phyloP scores from a whole-genome alignment of 2,113 vertebrate genomes.

The Hypocryptadius cinnamomeus region DNA sequence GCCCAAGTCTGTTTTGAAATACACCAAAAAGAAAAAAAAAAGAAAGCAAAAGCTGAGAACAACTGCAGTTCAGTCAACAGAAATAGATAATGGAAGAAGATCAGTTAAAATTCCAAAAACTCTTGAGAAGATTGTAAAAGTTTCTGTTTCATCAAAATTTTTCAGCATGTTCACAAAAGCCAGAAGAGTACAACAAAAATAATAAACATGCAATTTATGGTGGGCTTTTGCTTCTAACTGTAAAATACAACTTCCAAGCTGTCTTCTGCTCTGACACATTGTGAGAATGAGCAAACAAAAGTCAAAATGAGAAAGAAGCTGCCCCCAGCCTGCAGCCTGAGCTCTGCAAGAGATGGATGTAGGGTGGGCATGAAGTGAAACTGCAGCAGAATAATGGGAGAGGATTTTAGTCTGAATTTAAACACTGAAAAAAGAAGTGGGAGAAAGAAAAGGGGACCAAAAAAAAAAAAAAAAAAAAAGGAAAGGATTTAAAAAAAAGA shows the following conservation, averaged over 20 bases:
- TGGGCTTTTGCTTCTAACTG: background rate
- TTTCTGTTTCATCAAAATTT: background rate
- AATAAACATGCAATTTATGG: background rate
- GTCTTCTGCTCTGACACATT: background rate
- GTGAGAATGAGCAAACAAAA: background rate
- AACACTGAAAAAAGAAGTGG: background rate
- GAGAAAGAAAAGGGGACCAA: background rate
- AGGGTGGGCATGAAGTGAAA: background rate
- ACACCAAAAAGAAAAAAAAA: background rate
- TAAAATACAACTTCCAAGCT: background rate
- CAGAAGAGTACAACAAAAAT: background rate
- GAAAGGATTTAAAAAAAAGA: background rate
- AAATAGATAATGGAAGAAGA: background rate
- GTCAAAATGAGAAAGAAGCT: background rate
- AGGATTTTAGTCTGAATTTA: background rate
- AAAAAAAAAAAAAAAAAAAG: background rate
- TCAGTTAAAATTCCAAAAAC: background rate
- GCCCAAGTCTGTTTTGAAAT: background rate
- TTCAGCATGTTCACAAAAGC: background rate
- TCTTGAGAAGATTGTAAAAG: background rate
- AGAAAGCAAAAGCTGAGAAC: background rate
- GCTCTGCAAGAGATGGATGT: background rate
- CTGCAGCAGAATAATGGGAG: background rate
- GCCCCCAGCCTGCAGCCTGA: background rate
- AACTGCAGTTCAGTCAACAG: background rate